These are phyloP conservation scores for Bradypodion ventrale DNA, from an alignment of 2,797 vertebrate genomes.

Conservation along the genomic window DNA sequence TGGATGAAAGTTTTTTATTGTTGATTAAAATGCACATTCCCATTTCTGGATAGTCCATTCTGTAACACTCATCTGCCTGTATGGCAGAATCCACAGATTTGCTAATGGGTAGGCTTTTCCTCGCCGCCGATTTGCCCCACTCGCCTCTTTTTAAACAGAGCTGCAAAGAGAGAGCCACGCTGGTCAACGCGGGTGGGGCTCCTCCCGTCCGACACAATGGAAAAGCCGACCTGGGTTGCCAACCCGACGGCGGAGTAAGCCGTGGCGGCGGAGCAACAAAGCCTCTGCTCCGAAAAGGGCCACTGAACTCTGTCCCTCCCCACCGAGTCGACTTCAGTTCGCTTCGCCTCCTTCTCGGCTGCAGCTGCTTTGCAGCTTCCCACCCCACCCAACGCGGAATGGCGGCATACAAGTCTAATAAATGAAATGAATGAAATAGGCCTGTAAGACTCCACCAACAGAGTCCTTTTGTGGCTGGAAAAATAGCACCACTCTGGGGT, in stretches of 20 bases:
- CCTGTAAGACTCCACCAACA: too few species aligned
- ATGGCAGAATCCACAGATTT: constrained; percentile 74
- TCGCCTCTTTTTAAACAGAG: not conserved
- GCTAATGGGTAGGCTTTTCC: constrained; percentile 69
- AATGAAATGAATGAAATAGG: too few species aligned
- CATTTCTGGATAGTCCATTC: constrained; percentile 80
- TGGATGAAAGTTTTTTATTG: constrained; percentile 79
- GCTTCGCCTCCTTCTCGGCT: too few species aligned
- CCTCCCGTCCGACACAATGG: not conserved
- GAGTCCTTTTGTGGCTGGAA: too few species aligned
- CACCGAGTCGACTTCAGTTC: too few species aligned
- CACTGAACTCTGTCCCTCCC: not conserved
- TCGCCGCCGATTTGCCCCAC: not conserved
- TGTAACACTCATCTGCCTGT: constrained; percentile 73
- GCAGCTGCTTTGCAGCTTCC: not conserved
- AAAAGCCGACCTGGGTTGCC: not conserved
- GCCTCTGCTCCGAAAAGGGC: too few species aligned
- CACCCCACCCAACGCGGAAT: too few species aligned
- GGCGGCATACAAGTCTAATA: too few species aligned
- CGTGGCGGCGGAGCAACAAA: too few species aligned
- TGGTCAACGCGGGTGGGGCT: too few species aligned
- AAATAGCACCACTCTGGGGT: too few species aligned
- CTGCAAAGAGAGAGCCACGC: not conserved
- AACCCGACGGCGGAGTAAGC: too few species aligned
- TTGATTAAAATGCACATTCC: constrained; percentile 81